Conservation (phyloP, 1,140 invertebrate species). For the Lepidotrigona ventralis region DNA sequence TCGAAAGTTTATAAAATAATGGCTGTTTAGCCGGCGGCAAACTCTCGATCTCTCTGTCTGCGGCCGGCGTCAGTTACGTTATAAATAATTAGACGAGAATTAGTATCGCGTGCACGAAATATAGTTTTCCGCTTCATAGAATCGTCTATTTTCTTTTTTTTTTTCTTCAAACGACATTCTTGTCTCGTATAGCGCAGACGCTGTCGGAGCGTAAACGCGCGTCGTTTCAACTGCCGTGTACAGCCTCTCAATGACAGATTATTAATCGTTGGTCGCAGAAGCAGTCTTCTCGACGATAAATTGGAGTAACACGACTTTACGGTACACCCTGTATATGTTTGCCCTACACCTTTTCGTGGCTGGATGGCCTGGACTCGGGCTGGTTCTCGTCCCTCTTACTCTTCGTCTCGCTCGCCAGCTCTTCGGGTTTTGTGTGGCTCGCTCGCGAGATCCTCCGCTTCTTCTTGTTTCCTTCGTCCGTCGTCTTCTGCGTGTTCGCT, state of each 20-base stretch:
- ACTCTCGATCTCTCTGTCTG: too few relatives aligned
- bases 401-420: conserved; percentile 50
- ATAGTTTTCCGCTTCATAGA: conserved; percentile 20
- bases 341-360: conserved; percentile 57
- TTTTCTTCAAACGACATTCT: background rate
- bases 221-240: background rate
- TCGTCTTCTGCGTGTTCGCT: conserved; percentile 3
- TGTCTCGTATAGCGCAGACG: background rate
- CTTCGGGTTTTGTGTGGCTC: conserved; percentile 59
- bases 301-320: conserved; percentile 30
- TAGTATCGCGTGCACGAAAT: background rate
- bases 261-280: background rate
- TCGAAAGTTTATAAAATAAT: background rate
- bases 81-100: conserved; percentile 14
- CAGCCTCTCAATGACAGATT: background rate
- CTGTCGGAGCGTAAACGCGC: conserved; percentile 2
- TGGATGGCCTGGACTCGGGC: conserved; percentile 55
- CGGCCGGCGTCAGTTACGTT: background rate
- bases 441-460: conserved; percentile 45
- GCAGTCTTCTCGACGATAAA: background rate
- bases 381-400: conserved; percentile 55
- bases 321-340: conserved; percentile 53
- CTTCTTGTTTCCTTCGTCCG: conserved; percentile 54
- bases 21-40: background rate
- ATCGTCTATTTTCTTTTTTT: conserved; percentile 1